Conservation (phyloP, 2,113 vertebrate genomes). For the Scolopax mira region DNA sequence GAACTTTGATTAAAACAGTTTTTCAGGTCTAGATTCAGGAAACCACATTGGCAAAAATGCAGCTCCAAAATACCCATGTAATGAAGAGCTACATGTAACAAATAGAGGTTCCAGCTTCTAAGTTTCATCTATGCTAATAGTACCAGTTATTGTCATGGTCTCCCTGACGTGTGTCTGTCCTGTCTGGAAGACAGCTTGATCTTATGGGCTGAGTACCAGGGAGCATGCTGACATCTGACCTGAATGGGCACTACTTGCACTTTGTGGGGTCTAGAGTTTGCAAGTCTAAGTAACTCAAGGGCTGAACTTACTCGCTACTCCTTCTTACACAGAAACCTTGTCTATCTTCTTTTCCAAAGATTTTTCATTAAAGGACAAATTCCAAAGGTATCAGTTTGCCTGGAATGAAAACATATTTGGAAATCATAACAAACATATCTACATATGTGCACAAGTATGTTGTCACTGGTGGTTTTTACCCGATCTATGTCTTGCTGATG, state of each 20-base stretch:
- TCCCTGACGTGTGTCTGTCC: neutral
- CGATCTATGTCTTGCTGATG: neutral
- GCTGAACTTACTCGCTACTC: neutral
- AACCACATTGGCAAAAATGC: neutral
- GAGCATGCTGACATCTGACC: neutral
- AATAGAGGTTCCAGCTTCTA: neutral
- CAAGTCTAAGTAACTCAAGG: neutral
- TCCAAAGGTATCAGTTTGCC: neutral
- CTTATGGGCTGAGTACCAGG: neutral
- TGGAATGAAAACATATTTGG: neutral
- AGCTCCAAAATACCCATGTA: neutral
- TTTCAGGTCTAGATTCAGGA: neutral
- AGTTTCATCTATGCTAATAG: neutral
- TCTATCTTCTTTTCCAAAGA: neutral
- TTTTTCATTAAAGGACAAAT: neutral
- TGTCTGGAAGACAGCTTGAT: neutral
- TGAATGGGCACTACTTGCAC: neutral
- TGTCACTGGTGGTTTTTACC: neutral
- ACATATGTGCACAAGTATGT: neutral
- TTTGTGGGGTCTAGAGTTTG: neutral
- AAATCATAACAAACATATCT: neutral
- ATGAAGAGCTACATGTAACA: rapidly evolving
- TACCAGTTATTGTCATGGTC: neutral
- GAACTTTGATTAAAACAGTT: neutral
- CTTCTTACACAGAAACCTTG: neutral